Percentiles rank a stretch among this genome's conserved stretches.
phyloP scores from a whole-genome alignment of 2,113 vertebrate genomes.

The Etheostoma spectabile region DNA sequence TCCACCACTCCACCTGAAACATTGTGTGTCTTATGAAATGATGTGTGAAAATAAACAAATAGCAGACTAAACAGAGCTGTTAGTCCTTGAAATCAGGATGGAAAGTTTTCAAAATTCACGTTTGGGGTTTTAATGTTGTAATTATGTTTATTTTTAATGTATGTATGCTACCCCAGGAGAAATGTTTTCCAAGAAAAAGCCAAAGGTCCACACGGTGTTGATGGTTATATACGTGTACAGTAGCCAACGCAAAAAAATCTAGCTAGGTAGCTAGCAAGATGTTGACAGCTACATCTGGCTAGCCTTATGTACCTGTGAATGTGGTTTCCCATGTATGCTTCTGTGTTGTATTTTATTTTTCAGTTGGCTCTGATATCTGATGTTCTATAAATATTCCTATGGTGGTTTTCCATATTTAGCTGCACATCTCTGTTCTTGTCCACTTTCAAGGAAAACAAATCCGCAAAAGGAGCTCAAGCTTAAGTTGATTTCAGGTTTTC shows the following conservation, averaged over 20 bases:
- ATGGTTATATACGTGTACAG: slow-evolving; percentile 24
- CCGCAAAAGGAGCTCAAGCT: not conserved
- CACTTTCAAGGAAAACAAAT: slow-evolving; percentile 7
- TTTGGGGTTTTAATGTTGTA: slow-evolving; percentile 15
- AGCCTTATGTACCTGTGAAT: not conserved
- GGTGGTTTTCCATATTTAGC: slow-evolving; percentile 12
- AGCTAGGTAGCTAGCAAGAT: too few relatives aligned
- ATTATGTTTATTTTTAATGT: slow-evolving; percentile 21
- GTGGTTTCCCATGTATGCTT: not conserved
- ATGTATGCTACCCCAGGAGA: not conserved
- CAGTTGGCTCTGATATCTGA: not conserved
- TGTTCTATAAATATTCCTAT: not conserved
- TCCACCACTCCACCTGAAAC: slow-evolving; percentile 66
- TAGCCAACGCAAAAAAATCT: slow-evolving; percentile 12
- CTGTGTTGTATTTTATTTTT: not conserved
- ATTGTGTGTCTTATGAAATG: slow-evolving; percentile 79
- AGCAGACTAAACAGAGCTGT: slow-evolving; percentile 65
- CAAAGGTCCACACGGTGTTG: slow-evolving; percentile 17
- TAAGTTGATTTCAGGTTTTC: slow-evolving; percentile 31
- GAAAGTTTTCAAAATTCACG: slow-evolving; percentile 36
- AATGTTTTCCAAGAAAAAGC: not conserved
- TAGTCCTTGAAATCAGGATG: slow-evolving; percentile 24
- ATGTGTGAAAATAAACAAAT: slow-evolving; percentile 75
- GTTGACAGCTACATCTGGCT: not conserved
- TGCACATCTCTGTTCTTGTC: slow-evolving; percentile 13